These are phyloP conservation scores for Xiphias gladius DNA, from an alignment of 2,113 vertebrate genomes.

Conservation along the genomic window DNA sequence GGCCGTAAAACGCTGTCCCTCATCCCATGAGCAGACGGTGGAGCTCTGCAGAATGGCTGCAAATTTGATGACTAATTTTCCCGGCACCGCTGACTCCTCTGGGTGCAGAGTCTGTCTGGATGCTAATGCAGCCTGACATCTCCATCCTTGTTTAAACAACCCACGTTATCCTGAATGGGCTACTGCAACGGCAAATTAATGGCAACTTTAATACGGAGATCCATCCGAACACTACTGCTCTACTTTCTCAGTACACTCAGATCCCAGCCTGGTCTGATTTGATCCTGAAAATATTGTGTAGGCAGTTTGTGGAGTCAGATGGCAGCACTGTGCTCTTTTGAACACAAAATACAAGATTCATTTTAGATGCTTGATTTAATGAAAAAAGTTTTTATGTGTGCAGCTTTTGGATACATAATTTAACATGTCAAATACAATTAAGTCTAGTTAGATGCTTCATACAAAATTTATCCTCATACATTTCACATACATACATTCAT, in stretches of 20 bases:
- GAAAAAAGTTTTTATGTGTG: neutral
- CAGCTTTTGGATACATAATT: neutral
- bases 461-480: neutral
- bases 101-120: constrained; percentile 65
- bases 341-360: constrained; percentile 10
- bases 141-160: constrained; percentile 76
- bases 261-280: neutral
- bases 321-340: neutral
- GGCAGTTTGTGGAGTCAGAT: constrained; percentile 28
- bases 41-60: constrained; percentile 62
- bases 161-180: constrained; percentile 46
- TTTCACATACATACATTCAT: constrained; percentile 1
- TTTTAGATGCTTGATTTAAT: neutral
- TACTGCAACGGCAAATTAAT: constrained; percentile 64
- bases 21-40: constrained; percentile 46
- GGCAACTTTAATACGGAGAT: constrained; percentile 28
- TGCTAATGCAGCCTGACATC: constrained; percentile 78
- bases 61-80: constrained; percentile 84
- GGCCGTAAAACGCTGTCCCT: constrained; percentile 24
- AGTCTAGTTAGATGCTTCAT: constrained; percentile 11
- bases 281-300: constrained; percentile 14
- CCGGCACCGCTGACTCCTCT: constrained; percentile 64
- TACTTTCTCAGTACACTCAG: constrained; percentile 27
- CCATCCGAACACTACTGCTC: constrained; percentile 23
- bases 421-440: constrained; percentile 8